A percentile compares a stretch with the other conserved stretches of the same genome.
These are phyloP conservation scores for Drosophila quasianomalipes DNA, from an alignment of 2,888 invertebrate genomes.

Conservation along the genomic window DNA sequence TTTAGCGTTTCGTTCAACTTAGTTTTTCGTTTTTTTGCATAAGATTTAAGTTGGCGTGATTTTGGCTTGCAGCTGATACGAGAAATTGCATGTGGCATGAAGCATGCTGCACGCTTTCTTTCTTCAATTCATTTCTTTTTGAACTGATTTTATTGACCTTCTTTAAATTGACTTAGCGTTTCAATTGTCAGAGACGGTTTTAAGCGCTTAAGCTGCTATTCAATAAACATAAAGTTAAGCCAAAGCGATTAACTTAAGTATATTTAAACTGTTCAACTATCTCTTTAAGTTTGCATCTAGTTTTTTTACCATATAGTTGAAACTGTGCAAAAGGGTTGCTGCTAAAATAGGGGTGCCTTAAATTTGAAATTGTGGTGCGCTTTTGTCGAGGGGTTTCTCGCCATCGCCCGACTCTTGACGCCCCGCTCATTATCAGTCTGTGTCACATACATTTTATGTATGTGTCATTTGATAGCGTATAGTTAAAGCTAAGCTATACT, in stretches of 20 bases:
- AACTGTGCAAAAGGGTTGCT: slow-evolving; percentile 37
- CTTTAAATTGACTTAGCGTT: slow-evolving; percentile 10
- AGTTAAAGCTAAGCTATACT: slow-evolving; percentile 7
- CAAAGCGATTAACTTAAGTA: slow-evolving; percentile 10
- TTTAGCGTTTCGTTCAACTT: slow-evolving; percentile 15
- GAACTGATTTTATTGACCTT: slow-evolving; percentile 24
- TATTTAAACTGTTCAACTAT: slow-evolving; percentile 7
- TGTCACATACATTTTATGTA: not conserved
- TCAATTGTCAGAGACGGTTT: slow-evolving; percentile 32
- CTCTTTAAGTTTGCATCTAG: slow-evolving; percentile 12
- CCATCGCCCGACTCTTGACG: slow-evolving; percentile 11
- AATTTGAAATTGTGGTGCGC: slow-evolving; percentile 32
- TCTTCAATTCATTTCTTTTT: slow-evolving; percentile 3
- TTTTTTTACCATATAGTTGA: not conserved
- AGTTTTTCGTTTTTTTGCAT: slow-evolving; percentile 33
- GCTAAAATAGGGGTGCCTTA: slow-evolving; percentile 19
- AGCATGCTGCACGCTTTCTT: not conserved
- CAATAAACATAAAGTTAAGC: slow-evolving; percentile 44
- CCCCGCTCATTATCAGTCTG: slow-evolving; percentile 16
- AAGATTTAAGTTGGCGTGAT: slow-evolving; percentile 48
- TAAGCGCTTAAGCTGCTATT: slow-evolving; percentile 37
- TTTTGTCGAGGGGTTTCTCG: slow-evolving; percentile 6
- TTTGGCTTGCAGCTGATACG: slow-evolving; percentile 38
- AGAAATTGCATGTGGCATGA: slow-evolving; percentile 12
- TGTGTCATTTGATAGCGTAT: slow-evolving; percentile 3